These are phyloP conservation scores for Endotricha flammealis DNA, from an alignment of 2,888 invertebrate species.

Conservation along the genomic window DNA sequence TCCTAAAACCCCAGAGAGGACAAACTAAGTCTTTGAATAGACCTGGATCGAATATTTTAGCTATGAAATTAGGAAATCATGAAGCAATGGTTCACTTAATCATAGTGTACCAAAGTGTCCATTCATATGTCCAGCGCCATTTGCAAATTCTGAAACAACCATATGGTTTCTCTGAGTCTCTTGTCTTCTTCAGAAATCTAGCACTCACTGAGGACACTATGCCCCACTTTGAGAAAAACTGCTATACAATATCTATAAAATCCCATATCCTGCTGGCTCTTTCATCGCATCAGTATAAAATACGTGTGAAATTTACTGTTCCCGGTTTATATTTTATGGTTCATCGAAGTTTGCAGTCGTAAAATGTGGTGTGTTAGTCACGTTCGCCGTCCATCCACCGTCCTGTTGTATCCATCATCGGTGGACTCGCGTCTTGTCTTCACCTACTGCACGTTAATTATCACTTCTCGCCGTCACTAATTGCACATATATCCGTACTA, in stretches of 20 bases:
- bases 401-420: constrained; percentile 51
- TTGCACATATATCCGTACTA: constrained; percentile 24
- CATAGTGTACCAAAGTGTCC: too few relatives aligned
- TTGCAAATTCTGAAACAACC: too few relatives aligned
- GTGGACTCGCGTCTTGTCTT: constrained; percentile 41
- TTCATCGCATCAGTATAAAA: constrained; percentile 19
- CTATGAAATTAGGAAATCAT: too few relatives aligned
- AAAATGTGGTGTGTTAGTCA: constrained; percentile 50
- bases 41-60: too few relatives aligned
- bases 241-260: neutral
- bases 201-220: too few relatives aligned
- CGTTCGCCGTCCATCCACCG: constrained; percentile 24
- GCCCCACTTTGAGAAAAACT: too few relatives aligned
- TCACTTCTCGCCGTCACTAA: constrained; percentile 46
- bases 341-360: constrained; percentile 47
- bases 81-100: too few relatives aligned
- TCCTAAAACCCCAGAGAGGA: too few relatives aligned
- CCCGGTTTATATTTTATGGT: constrained; percentile 48
- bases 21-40: too few relatives aligned
- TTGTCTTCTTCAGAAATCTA: too few relatives aligned
- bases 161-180: too few relatives aligned
- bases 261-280: constrained; percentile 2
- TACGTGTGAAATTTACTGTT: constrained; percentile 32
- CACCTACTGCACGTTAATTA: constrained; percentile 57
- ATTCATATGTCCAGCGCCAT: too few relatives aligned